Percentiles rank a stretch among this genome's conserved stretches.
Evolutionary conservation across 2,113 vertebrate genomes (phyloP).

Genomic region (Genyomyrus donnyi): DNA sequence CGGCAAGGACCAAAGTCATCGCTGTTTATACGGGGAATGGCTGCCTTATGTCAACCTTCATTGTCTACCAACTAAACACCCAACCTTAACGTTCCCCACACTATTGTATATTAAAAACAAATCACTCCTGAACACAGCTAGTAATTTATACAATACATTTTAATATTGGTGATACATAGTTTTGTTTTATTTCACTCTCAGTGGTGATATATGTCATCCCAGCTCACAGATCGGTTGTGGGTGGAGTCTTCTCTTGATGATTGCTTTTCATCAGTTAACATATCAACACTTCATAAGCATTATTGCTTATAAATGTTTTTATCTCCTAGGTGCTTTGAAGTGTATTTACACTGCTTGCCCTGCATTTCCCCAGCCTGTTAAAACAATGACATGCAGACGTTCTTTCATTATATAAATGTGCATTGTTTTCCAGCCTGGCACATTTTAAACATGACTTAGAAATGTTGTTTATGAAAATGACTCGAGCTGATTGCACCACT

Average conservation of each 20-base stretch:
- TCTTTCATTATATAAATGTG: neutral
- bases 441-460: neutral
- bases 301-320: neutral
- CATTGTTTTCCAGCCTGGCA: neutral
- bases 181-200: neutral
- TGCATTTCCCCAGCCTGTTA: neutral
- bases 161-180: neutral
- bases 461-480: neutral
- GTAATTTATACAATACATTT: neutral
- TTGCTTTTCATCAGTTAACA: neutral
- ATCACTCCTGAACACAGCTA: neutral
- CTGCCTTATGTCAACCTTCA: neutral
- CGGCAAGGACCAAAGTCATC: neutral
- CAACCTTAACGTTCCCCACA: neutral
- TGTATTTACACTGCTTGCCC: neutral
- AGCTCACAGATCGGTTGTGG: neutral
- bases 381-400: neutral
- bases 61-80: neutral
- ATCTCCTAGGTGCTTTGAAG: neutral
- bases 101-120: neutral
- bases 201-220: neutral
- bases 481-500: neutral
- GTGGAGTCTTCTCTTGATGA: neutral
- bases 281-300: neutral
- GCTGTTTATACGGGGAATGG: neutral